Evolutionary conservation across 1,140 invertebrate genomes (phyloP).

Genomic region (Melipona quadrifasciata): DNA sequence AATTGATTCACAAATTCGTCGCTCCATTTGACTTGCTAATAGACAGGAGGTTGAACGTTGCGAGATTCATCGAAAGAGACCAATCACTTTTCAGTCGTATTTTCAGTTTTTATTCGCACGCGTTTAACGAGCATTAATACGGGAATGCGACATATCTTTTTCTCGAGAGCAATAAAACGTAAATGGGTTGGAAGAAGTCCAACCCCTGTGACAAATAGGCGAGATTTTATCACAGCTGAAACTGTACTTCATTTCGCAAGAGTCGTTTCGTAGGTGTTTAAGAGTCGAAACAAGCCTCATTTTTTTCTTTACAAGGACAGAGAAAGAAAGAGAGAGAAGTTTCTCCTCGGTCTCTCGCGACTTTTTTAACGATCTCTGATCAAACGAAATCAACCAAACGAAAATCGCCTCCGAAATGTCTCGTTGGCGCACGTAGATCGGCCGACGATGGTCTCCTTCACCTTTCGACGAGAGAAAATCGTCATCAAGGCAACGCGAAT

Average conservation of each 20-base stretch:
- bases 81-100: neutral
- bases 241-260: neutral
- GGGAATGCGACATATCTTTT: neutral
- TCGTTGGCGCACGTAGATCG: constrained; percentile 47
- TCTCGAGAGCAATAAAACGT: neutral
- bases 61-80: neutral
- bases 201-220: too few species aligned
- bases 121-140: neutral
- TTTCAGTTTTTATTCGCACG: neutral
- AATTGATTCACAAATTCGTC: constrained; percentile 34
- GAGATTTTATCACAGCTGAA: constrained; percentile 14
- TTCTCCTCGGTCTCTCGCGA: neutral
- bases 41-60: neutral
- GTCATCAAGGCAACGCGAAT: constrained; percentile 72
- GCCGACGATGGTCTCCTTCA: constrained; percentile 42
- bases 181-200: neutral
- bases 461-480: constrained; percentile 50
- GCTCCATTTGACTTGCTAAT: constrained; percentile 12
- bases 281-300: neutral
- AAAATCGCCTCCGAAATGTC: constrained; percentile 35
- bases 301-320: neutral
- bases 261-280: neutral
- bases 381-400: too few species aligned
- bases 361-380: constrained; percentile 33
- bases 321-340: neutral